Evolutionary conservation across 1,140 invertebrate genomes (phyloP).

Genomic region (Centruroides sculpturatus): DNA sequence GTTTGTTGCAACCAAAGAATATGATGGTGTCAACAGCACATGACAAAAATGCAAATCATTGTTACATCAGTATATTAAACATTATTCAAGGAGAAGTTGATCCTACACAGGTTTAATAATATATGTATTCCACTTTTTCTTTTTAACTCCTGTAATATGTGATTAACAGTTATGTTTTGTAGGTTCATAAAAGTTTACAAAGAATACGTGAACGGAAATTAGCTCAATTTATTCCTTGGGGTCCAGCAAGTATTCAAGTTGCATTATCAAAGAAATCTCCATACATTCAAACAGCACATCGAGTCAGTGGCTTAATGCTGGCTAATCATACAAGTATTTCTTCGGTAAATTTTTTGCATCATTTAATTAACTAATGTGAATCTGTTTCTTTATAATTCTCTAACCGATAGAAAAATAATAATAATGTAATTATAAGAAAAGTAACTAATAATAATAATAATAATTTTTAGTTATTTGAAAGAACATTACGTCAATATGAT

Average conservation of each 20-base stretch:
- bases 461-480: constrained; percentile 56
- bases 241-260: constrained; percentile 92
- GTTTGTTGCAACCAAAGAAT: constrained; percentile 92
- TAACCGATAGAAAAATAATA: too few relatives aligned
- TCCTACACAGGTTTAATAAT: constrained; percentile 44
- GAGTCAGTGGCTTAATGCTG: constrained; percentile 91
- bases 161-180: constrained; percentile 18
- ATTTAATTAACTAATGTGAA: too few relatives aligned
- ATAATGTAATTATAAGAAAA: neutral
- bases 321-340: constrained; percentile 97
- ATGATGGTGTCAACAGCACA: constrained; percentile 99
- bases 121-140: neutral
- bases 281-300: constrained; percentile 82
- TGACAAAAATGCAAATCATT: constrained; percentile 66
- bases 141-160: neutral
- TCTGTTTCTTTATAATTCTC: too few relatives aligned
- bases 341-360: constrained; percentile 45
- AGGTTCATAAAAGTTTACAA: constrained; percentile 89
- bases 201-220: constrained; percentile 88
- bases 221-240: constrained; percentile 94
- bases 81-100: constrained; percentile 97
- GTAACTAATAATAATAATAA: constrained; percentile 11
- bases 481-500: constrained; percentile 80
- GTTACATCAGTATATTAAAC: constrained; percentile 94
- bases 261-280: constrained; percentile 88